phyloP scores from a whole-genome alignment of 2,888 invertebrate genomes.

The Anthophora plumipes region DNA sequence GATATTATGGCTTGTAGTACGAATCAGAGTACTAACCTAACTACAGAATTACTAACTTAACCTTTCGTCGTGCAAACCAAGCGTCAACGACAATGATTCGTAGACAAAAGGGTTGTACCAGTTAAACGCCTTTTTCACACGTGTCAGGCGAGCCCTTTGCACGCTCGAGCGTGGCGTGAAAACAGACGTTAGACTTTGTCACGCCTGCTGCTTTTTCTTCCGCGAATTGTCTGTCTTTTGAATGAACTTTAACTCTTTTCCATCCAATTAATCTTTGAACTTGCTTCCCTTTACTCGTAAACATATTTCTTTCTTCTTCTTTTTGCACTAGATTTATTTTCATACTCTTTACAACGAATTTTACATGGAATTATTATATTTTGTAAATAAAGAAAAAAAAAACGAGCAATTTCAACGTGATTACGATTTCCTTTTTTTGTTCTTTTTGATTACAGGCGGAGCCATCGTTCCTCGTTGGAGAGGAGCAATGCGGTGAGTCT shows the following conservation, averaged over 20 bases:
- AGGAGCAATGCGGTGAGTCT: conserved; percentile 57
- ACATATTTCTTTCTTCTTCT: too few relatives aligned
- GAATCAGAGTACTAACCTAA: background rate
- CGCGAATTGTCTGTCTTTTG: background rate
- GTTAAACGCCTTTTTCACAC: conserved; percentile 4
- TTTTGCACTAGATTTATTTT: too few relatives aligned
- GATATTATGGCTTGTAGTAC: background rate
- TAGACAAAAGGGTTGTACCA: background rate
- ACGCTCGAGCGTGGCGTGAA: background rate
- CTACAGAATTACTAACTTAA: too few relatives aligned
- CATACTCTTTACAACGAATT: too few relatives aligned
- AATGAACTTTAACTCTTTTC: background rate
- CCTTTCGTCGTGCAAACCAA: background rate
- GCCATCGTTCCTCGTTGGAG: conserved; percentile 25
- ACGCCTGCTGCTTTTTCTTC: background rate
- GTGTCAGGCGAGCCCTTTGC: background rate
- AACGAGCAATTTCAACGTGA: background rate
- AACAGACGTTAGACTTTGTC: background rate
- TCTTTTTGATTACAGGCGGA: conserved; percentile 53
- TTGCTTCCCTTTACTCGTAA: too few relatives aligned
- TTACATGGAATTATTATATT: background rate
- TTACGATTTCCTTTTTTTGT: conserved; percentile 4
- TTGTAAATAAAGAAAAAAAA: too few relatives aligned
- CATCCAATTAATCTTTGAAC: background rate
- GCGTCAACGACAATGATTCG: background rate